Evolutionary conservation across 2,797 vertebrate species (phyloP), one percentile per base, ranked within the genome.

Genomic region (Hozukius guyotensis): DNA sequence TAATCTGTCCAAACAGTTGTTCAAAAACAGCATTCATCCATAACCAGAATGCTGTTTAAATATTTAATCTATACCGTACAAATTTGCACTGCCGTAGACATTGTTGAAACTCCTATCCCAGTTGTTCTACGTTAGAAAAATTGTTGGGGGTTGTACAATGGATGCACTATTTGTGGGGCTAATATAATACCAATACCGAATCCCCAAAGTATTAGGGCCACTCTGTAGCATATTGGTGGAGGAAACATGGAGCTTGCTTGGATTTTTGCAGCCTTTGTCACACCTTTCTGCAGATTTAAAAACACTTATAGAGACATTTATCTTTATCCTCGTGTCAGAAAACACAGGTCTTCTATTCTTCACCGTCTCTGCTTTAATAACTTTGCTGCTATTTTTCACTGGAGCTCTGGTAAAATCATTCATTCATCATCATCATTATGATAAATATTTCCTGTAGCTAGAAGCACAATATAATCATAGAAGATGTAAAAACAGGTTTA

Each of bases 351-450:
- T 46, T 66, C 11, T 42, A 20, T 75, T 69, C 29, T 20, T 65
- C 9, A 20, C n/a, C 6, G 13, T 63, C 14, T 60, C 49, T 64
- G 38, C 38, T 75, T 72, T 74, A 46, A 68, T 70, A 75, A 24
- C 12, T 59, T 62, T 60, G 13, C 8, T 69, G 20, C 13, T 42
- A 11, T 77, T 77, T 62, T 10, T 24, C 10, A 22, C 71, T 57
- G 7, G 16, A 60, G 13, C 11, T 52, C 6, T 32, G 42, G 36
- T 25, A 10, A 72, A 78, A 69, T 31, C 27, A 32, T 60, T 56
- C 25, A 78, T 87, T 72, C n/a, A 66, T 87, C 74, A 73, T 72
- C 42, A 62, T 62, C 4, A 80, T 22, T 59, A 34, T 69, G 61
- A 83, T 77, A 16, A 75, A 82, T 82, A 71, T 38, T 64, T n/a